phyloP scores from a whole-genome alignment of 2,113 vertebrate genomes.

The Piliocolobus tephrosceles region DNA sequence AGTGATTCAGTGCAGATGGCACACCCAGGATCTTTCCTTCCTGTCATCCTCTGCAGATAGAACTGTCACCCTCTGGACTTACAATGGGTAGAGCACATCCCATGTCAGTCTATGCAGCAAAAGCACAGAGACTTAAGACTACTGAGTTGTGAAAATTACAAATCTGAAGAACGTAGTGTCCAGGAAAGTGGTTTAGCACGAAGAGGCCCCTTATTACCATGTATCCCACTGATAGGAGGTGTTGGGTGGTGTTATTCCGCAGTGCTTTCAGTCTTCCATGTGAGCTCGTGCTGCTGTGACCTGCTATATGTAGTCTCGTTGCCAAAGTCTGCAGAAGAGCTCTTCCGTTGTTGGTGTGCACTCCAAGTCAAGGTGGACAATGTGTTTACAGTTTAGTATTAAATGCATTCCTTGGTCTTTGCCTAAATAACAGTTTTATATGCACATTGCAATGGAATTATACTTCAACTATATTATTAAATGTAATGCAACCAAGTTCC shows the following conservation, averaged over 20 bases:
- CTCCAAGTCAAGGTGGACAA: constrained; percentile 75
- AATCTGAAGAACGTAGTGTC: constrained; percentile 75
- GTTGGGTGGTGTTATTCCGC: constrained; percentile 82
- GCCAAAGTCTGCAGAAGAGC: constrained; percentile 82
- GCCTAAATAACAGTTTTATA: constrained; percentile 82
- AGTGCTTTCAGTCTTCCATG: constrained; percentile 86
- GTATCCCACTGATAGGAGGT: constrained; percentile 80
- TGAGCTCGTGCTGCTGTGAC: constrained; percentile 86
- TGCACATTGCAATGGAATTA: constrained; percentile 71
- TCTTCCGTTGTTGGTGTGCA: constrained; percentile 80
- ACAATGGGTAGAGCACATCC: constrained; percentile 83
- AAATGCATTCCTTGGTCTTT: constrained; percentile 87
- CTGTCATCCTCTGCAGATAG: constrained; percentile 97
- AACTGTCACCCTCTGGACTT: constrained; percentile 96
- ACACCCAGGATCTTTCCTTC: constrained; percentile 94
- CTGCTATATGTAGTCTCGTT: constrained; percentile 82
- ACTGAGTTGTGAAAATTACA: constrained; percentile 71
- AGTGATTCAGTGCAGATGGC: constrained; percentile 98
- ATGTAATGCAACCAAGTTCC: constrained; percentile 68
- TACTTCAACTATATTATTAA: constrained; percentile 73
- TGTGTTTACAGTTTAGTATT: constrained; percentile 85
- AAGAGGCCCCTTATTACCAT: constrained; percentile 72
- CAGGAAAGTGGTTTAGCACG: constrained; percentile 58
- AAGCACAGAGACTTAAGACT: constrained; percentile 81
- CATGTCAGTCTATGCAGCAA: constrained; percentile 68